Evolutionary conservation across 2,797 vertebrate genomes (phyloP).

Genomic region (Trachops cirrhosus): DNA sequence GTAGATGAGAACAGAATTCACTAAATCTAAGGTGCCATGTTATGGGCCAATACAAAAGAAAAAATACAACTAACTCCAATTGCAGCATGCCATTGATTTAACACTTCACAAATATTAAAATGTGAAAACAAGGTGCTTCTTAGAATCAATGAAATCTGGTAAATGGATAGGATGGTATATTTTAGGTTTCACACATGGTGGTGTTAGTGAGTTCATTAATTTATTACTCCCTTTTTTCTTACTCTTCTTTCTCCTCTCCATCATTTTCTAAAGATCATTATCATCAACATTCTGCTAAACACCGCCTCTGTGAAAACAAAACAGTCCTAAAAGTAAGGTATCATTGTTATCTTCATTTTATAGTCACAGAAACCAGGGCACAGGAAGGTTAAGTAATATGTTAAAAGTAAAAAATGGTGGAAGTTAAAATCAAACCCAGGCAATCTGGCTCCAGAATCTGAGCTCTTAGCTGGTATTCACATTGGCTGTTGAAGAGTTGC

Average conservation of each 20-base stretch:
- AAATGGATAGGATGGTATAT: background rate
- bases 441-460: background rate
- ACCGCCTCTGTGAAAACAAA: background rate
- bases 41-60: background rate
- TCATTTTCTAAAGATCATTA: background rate
- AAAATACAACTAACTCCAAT: background rate
- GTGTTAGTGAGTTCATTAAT: background rate
- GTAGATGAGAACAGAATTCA: background rate
- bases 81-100: background rate
- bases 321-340: background rate
- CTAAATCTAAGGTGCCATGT: background rate
- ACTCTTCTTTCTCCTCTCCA: background rate
- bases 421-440: background rate
- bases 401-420: background rate
- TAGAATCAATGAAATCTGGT: background rate
- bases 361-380: background rate
- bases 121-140: background rate
- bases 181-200: background rate
- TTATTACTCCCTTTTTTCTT: background rate
- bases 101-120: constrained; percentile 44
- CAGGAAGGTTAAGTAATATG: background rate
- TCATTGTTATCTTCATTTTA: background rate
- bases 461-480: background rate
- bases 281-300: background rate
- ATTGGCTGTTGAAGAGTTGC: background rate